phyloP scores from a whole-genome alignment of 2,888 invertebrate genomes.

The Dicycla oo region DNA sequence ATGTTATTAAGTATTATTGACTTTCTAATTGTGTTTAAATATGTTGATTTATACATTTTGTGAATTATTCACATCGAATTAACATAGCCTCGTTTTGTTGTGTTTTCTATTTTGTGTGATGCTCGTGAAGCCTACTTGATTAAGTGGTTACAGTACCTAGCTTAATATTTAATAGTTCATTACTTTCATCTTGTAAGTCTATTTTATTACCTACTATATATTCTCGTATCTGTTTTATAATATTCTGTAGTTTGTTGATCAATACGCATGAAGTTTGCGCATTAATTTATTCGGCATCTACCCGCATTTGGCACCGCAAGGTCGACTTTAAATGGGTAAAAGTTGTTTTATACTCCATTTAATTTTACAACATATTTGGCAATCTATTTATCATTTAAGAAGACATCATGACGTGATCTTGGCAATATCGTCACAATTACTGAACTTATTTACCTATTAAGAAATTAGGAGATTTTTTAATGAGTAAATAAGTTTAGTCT shows the following conservation, averaged over 20 bases:
- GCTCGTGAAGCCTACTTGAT: constrained; percentile 25
- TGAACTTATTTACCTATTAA: neutral
- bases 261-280: constrained; percentile 46
- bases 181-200: constrained; percentile 17
- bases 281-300: constrained; percentile 47
- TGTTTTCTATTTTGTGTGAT: constrained; percentile 54
- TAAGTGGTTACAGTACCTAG: constrained; percentile 15
- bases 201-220: neutral
- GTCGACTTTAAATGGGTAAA: constrained; percentile 61
- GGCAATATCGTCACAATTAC: neutral
- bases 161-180: constrained; percentile 19
- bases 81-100: constrained; percentile 52
- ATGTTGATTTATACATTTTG: constrained; percentile 70
- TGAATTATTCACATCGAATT: constrained; percentile 60
- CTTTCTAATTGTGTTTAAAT: constrained; percentile 69
- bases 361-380: constrained; percentile 46
- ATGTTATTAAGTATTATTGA: constrained; percentile 67
- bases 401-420: constrained; percentile 21
- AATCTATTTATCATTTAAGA: constrained; percentile 52
- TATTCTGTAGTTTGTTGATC: constrained; percentile 21
- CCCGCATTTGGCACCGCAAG: constrained; percentile 64
- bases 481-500: too few relatives aligned
- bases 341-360: constrained; percentile 59
- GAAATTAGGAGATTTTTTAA: too few relatives aligned
- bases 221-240: constrained; percentile 1